Conservation (phyloP, 2,113 vertebrate species). For the Falco punctatus region DNA sequence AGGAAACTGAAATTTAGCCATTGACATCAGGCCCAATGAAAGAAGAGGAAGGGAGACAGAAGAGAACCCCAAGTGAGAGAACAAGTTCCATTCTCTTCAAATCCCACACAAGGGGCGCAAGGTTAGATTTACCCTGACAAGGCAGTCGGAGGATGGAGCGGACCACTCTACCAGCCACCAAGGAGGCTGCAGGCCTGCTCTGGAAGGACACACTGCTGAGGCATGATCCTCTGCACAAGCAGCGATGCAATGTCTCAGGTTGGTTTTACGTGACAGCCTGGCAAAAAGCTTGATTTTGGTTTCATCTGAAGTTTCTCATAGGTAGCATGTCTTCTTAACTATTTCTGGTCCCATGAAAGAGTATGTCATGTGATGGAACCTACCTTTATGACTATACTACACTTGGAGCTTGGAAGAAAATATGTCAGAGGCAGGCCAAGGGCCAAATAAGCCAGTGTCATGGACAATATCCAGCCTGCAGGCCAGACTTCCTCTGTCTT, state of each 20-base stretch:
- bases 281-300: not conserved
- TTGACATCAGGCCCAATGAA: not conserved
- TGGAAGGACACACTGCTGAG: not conserved
- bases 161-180: not conserved
- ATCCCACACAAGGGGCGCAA: not conserved
- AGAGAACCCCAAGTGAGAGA: not conserved
- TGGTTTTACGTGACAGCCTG: not conserved
- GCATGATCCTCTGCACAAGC: rapidly evolving
- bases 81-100: not conserved
- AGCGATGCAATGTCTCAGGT: not conserved
- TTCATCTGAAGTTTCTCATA: not conserved
- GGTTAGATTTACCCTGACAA: not conserved
- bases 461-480: not conserved
- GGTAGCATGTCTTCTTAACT: not conserved
- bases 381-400: not conserved
- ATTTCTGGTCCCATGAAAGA: not conserved
- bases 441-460: not conserved
- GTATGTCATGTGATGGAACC: not conserved
- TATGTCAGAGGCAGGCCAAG: not conserved
- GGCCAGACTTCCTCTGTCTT: not conserved
- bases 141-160: not conserved
- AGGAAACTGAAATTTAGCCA: too few relatives aligned
- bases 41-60: not conserved
- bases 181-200: not conserved
- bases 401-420: not conserved